Evolutionary conservation across 2,797 vertebrate genomes (phyloP).

Genomic region (Lacerta agilis): DNA sequence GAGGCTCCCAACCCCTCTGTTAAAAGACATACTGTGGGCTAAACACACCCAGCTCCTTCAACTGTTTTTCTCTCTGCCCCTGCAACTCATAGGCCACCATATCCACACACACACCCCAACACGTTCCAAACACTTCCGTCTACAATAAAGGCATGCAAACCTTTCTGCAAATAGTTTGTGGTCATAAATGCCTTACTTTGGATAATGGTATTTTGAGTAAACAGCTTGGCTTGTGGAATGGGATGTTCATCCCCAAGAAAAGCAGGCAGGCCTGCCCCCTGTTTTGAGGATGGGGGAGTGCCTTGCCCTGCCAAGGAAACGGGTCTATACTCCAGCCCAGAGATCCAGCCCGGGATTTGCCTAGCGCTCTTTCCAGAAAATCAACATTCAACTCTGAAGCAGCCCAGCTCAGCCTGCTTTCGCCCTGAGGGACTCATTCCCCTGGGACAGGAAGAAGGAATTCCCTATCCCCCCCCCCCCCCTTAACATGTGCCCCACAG

Average conservation of each 20-base stretch:
- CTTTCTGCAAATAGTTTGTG: not conserved
- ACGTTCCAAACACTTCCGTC: not conserved
- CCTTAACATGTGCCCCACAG: not conserved
- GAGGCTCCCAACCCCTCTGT: too few species aligned
- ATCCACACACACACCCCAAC: not conserved
- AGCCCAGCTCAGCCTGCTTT: not conserved
- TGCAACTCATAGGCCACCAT: too few species aligned
- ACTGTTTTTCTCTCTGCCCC: too few species aligned
- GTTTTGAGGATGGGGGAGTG: not conserved
- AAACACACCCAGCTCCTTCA: too few species aligned
- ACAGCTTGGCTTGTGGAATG: too few species aligned
- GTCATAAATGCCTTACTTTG: not conserved
- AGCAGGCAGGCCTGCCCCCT: not conserved
- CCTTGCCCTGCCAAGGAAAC: too few species aligned
- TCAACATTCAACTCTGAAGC: not conserved
- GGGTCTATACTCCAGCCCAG: not conserved
- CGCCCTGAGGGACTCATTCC: not conserved
- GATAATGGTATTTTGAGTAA: not conserved
- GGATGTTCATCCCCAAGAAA: not conserved
- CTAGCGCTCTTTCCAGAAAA: not conserved
- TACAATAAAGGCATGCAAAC: not conserved
- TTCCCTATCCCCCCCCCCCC: not conserved
- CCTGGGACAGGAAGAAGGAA: not conserved
- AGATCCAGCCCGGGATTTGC: slow-evolving; percentile 12
- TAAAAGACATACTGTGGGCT: too few species aligned